phyloP scores from a whole-genome alignment of 1,140 invertebrate genomes.

The Popillia japonica region DNA sequence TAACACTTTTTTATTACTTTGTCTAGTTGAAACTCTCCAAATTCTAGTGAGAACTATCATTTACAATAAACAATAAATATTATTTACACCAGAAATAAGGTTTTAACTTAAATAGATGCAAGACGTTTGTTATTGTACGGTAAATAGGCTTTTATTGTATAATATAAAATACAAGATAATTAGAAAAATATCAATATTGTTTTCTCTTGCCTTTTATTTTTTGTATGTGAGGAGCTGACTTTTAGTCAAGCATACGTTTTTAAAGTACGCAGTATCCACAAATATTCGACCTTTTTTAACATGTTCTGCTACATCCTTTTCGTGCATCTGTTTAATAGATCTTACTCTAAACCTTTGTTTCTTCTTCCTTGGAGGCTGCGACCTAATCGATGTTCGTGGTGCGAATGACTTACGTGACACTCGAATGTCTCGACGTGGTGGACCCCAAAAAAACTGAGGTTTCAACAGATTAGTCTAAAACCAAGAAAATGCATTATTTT shows the following conservation, averaged over 20 bases:
- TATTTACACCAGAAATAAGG: no score
- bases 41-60: no score
- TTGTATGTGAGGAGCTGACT: not conserved
- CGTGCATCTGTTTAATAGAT: constrained; percentile 43
- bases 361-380: constrained; percentile 42
- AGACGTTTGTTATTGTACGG: no score
- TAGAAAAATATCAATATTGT: not conserved
- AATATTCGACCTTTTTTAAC: constrained; percentile 39
- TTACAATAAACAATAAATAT: no score
- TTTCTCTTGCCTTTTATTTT: not conserved
- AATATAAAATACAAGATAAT: not conserved
- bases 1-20: no score
- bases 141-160: not conserved
- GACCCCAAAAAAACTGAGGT: constrained; percentile 45
- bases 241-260: constrained; percentile 36
- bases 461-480: constrained; percentile 40
- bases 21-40: no score
- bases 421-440: constrained; percentile 39
- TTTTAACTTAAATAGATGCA: no score
- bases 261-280: constrained; percentile 42
- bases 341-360: constrained; percentile 42
- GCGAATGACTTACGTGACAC: constrained; percentile 42
- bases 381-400: constrained; percentile 43
- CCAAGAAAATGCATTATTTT: not conserved
- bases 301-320: constrained; percentile 40